Evolutionary conservation across 2,888 invertebrate species (phyloP).

Genomic region (Colletes collaris): DNA sequence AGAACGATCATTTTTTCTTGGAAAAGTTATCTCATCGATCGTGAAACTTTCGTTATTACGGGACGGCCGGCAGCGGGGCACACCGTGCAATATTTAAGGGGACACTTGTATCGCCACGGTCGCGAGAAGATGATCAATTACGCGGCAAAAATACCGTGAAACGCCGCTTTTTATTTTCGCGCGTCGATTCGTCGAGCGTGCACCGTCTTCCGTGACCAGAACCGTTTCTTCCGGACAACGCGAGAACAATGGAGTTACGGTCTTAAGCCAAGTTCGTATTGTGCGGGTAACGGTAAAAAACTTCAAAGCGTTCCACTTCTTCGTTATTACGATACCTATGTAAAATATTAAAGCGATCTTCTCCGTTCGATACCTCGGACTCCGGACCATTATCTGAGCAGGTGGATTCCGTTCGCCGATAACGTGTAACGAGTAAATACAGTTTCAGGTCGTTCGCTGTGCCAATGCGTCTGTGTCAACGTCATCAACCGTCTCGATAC

Average conservation of each 20-base stretch:
- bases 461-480: no score
- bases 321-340: background rate
- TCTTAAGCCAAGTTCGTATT: background rate
- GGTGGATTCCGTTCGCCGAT: slow-evolving; percentile 12
- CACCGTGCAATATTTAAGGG: slow-evolving; percentile 7
- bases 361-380: background rate
- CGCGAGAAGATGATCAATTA: slow-evolving; percentile 48
- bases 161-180: slow-evolving; percentile 11
- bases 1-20: slow-evolving; percentile 29
- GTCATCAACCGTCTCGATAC: no score
- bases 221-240: background rate
- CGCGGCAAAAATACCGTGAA: background rate
- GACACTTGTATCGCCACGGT: slow-evolving; percentile 21
- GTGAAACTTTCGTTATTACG: slow-evolving; percentile 57
- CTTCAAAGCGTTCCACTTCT: no score
- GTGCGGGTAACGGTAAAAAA: no score
- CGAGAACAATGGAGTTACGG: background rate
- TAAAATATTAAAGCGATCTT: background rate
- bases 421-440: slow-evolving; percentile 3
- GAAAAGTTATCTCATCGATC: slow-evolving; percentile 24
- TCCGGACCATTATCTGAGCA: background rate
- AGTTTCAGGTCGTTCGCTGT: no score
- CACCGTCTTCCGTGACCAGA: background rate
- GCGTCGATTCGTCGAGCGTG: background rate
- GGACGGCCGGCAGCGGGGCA: slow-evolving; percentile 22